Percentiles rank a stretch among this genome's conserved stretches.
Evolutionary conservation across 1,140 invertebrate genomes (phyloP).

Genomic region (Drosophila eugracilis): DNA sequence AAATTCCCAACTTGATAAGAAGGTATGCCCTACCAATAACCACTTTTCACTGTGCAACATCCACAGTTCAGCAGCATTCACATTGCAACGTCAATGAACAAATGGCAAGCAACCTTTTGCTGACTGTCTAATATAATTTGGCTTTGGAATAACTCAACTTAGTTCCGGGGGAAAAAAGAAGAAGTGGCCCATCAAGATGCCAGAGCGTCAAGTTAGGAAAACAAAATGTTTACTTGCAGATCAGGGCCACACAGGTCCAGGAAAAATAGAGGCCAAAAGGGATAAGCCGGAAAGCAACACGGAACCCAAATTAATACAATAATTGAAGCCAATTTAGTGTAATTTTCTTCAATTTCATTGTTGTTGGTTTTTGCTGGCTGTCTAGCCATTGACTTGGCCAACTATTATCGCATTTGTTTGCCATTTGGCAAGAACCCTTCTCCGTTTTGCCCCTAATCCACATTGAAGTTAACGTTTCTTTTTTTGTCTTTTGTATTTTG

Average conservation of each 20-base stretch:
- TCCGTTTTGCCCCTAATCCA: slow-evolving; percentile 44
- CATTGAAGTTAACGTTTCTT: slow-evolving; percentile 59
- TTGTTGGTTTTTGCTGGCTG: slow-evolving; percentile 56
- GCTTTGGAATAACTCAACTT: slow-evolving; percentile 78
- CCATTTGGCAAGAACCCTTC: slow-evolving; percentile 62
- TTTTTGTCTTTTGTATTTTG: too few relatives aligned
- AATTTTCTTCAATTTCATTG: slow-evolving; percentile 76
- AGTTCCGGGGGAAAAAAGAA: slow-evolving; percentile 24
- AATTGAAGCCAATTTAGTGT: slow-evolving; percentile 84
- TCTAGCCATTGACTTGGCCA: slow-evolving; percentile 78
- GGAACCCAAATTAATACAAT: slow-evolving; percentile 85
- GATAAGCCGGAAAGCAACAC: slow-evolving; percentile 84
- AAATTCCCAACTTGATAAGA: background rate
- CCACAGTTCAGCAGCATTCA: slow-evolving; percentile 2
- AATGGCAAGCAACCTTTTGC: slow-evolving; percentile 12
- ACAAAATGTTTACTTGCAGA: slow-evolving; percentile 68
- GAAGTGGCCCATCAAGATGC: slow-evolving; percentile 73
- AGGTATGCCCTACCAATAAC: background rate
- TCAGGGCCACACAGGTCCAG: slow-evolving; percentile 39
- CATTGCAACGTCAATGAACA: slow-evolving; percentile 20
- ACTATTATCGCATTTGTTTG: slow-evolving; percentile 82
- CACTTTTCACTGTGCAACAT: slow-evolving; percentile 3
- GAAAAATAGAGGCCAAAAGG: slow-evolving; percentile 64
- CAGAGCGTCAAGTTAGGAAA: slow-evolving; percentile 74
- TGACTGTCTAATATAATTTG: slow-evolving; percentile 71